Evolutionary conservation across 2,113 vertebrate genomes (phyloP).

Genomic region (Syngnathoides biaculeatus): DNA sequence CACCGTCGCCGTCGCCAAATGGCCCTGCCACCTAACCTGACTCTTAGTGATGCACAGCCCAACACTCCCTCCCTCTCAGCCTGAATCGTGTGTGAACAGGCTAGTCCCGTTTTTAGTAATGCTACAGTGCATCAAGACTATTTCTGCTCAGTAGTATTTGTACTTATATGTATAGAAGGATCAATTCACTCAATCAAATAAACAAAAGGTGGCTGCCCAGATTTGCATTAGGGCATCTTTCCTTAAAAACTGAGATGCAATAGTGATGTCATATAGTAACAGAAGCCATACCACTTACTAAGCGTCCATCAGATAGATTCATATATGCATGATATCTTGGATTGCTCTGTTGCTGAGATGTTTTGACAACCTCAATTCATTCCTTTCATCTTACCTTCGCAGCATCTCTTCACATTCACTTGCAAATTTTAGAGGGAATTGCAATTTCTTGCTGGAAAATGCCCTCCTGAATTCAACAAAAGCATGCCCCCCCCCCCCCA

Average conservation of each 20-base stretch:
- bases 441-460: not conserved
- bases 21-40: conserved; percentile 67
- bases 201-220: too few relatives aligned
- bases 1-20: conserved; percentile 63
- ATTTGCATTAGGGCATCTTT: too few relatives aligned
- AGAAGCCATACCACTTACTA: not conserved
- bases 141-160: not conserved
- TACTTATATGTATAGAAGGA: too few relatives aligned
- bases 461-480: conserved; percentile 3
- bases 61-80: conserved; percentile 13
- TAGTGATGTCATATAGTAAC: not conserved
- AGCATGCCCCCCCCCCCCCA: not conserved
- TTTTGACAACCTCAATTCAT: not conserved
- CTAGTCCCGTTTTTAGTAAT: not conserved
- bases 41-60: conserved; percentile 30
- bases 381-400: not conserved
- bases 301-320: not conserved
- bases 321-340: not conserved
- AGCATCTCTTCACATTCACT: not conserved
- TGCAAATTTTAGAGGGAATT: conserved; percentile 4
- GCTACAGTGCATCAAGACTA: not conserved
- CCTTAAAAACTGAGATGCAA: not conserved
- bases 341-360: not conserved
- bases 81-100: not conserved
- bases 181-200: too few relatives aligned